A percentile compares a stretch with the other conserved stretches of the same genome.
Evolutionary conservation across 2,113 vertebrate genomes (phyloP).

Genomic region (Romanogobio albipinnatus): DNA sequence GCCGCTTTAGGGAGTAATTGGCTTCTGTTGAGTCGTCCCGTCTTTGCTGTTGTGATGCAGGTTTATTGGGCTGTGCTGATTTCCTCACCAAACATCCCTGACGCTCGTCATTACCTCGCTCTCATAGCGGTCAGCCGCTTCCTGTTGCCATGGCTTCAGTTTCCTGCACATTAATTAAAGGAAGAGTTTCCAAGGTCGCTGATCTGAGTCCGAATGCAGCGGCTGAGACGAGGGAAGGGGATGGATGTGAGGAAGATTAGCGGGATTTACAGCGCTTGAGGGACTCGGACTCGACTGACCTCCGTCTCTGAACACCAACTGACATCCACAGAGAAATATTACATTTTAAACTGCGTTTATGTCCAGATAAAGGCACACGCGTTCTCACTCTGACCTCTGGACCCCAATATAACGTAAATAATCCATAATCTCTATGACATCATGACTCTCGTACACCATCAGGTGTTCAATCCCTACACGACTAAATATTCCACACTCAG

Average conservation of each 20-base stretch:
- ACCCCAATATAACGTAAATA: too few species aligned
- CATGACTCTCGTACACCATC: neutral
- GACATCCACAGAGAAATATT: neutral
- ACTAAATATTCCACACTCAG: too few species aligned
- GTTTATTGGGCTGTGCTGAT: constrained; percentile 1
- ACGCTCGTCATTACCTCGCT: too few species aligned
- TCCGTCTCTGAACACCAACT: neutral
- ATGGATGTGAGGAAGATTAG: constrained; percentile 24
- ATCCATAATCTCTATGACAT: neutral
- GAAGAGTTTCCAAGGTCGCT: constrained; percentile 26
- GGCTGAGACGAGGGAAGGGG: constrained; percentile 20
- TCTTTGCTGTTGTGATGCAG: constrained; percentile 19
- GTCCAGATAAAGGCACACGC: neutral
- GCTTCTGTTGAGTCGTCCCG: too few species aligned
- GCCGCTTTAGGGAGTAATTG: too few species aligned
- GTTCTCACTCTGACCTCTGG: too few species aligned
- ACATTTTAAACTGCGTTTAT: neutral
- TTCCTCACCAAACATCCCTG: neutral
- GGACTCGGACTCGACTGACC: too few species aligned
- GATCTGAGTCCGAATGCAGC: constrained; percentile 9
- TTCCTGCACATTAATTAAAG: constrained; percentile 47
- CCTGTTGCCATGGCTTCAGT: constrained; percentile 13
- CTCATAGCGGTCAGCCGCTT: neutral
- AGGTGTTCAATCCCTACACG: too few species aligned
- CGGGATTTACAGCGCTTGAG: neutral